Base-by-base conservation (phyloP, 2,113 vertebrate species). In the Orthonyx spaldingii region DNA sequence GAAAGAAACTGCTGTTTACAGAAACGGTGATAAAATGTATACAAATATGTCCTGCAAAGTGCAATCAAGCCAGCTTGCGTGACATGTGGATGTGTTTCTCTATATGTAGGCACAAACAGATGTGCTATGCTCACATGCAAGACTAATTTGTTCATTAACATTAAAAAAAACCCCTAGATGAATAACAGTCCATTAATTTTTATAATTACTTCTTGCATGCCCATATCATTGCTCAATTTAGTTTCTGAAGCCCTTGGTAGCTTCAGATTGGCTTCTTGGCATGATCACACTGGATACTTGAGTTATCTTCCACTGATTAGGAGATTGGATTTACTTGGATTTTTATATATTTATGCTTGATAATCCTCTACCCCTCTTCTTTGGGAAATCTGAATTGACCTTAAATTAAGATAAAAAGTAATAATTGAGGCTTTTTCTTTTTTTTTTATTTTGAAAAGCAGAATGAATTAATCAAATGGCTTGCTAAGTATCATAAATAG, bases 11-110 rank as follows among this genome's bases (percentile, higher is more conserved):
- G 90, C 83, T 92, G 94, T 96, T 96, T 96, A 93, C 88, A 94
- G 90, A 95, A 92, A 88, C 2, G 44, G 92, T 92, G 90, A 87
- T 93, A 92, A 93, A 96, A 97, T 92, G 64, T 95, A 90, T 75
- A 96, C 88, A 96, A 96, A 96, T 81, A 87, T 69, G 96, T 93
- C 96, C 94, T 84, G 88, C 76, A 96, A 95, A 95, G 86, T 81
- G 93, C 85, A 89, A 95, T 60, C 60, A 17, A 93, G 90, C 85
- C 92, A 97, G 90, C 93, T 92, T 96, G 93, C 2, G 5, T 93
- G 94, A 95, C 93, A 94, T 93, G 93, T 94, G 94, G 94, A 89
- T 97, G 87, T 88, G 86, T 94, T 71, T 93, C 64, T 59, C 47
- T 68, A 61, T 92, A 60, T 75, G 60, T 59, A 77, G 68, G 71